Evolutionary conservation across 1,140 invertebrate genomes (phyloP), one percentile per base, ranked within the genome.

Genomic region (Parasteatoda tepidariorum): DNA sequence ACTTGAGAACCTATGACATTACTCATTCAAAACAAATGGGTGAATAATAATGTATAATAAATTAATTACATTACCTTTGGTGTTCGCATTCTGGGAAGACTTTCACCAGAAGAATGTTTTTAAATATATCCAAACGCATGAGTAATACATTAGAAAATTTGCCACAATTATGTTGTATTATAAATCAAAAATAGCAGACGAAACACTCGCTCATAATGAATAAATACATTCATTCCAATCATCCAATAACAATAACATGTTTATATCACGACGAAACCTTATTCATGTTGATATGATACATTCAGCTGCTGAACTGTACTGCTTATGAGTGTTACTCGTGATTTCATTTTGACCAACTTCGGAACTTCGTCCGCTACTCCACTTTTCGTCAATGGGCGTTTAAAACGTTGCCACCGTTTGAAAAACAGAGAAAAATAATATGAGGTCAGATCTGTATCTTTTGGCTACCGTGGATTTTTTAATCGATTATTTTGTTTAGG

Each of bases 11-110:
- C n/a, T n/a, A n/a, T n/a, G n/a, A n/a, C n/a, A n/a, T n/a, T n/a
- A n/a, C n/a, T n/a, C n/a, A n/a, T n/a, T n/a, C n/a, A n/a, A n/a
- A n/a, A n/a, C n/a, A n/a, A n/a, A n/a, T n/a, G n/a, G n/a, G n/a
- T n/a, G n/a, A n/a, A n/a, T n/a, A n/a, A n/a, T n/a, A n/a, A n/a
- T n/a, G n/a, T n/a, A 34, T 34, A 67, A 67, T 67, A 22, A 68
- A 38, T 22, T 15, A 34, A 38, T 22, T 38, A n/a, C n/a, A n/a
- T 61, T 82, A 82, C 78, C 78, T 82, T 82, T 11, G 78, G 78
- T 82, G 70, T 82, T 31, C 78, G 78, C 78, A 82, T 82, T 48
- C 67, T 71, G 66, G 22, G 41, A 64, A 57, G 48, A 68, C 11
- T 34, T 24, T 79, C 48, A 67, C 33, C 26, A 67, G 26, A 31